phyloP scores from a whole-genome alignment of 2,888 invertebrate species.

The Drosophila kanekoi region DNA sequence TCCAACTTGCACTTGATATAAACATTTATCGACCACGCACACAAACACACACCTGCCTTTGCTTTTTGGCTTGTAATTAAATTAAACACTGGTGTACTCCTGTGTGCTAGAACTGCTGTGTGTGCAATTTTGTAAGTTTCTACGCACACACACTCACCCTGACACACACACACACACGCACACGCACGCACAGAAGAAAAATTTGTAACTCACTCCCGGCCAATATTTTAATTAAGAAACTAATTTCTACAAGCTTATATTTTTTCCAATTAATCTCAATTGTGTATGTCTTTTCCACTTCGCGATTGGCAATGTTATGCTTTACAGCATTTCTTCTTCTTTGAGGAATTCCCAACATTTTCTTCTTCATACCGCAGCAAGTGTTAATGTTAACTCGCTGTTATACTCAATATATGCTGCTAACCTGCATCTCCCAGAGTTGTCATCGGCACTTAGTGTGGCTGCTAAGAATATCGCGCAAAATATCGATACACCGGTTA shows the following conservation, averaged over 20 bases:
- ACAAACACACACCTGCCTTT: slow-evolving; percentile 42
- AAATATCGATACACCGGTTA: neutral
- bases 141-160: slow-evolving; percentile 58
- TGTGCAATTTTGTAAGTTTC: slow-evolving; percentile 44
- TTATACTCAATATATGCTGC: slow-evolving; percentile 30
- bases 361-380: slow-evolving; percentile 20
- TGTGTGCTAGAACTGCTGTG: slow-evolving; percentile 57
- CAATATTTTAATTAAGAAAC: slow-evolving; percentile 10
- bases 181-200: slow-evolving; percentile 27
- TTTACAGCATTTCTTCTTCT: slow-evolving; percentile 40
- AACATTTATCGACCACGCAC: slow-evolving; percentile 37
- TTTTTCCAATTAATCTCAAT: slow-evolving; percentile 47
- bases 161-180: slow-evolving; percentile 45
- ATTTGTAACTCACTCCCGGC: slow-evolving; percentile 39
- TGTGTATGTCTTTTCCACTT: slow-evolving; percentile 62
- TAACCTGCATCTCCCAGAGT: neutral
- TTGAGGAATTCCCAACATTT: slow-evolving; percentile 34
- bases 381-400: slow-evolving; percentile 24
- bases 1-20: slow-evolving; percentile 37
- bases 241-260: slow-evolving; percentile 27
- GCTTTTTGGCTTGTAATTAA: slow-evolving; percentile 62
- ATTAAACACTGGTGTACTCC: slow-evolving; percentile 57
- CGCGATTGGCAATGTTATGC: slow-evolving; percentile 64
- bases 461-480: neutral
- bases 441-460: neutral